These are phyloP conservation scores for Lobophora halterata DNA, from an alignment of 2,888 invertebrate species.

Conservation along the genomic window DNA sequence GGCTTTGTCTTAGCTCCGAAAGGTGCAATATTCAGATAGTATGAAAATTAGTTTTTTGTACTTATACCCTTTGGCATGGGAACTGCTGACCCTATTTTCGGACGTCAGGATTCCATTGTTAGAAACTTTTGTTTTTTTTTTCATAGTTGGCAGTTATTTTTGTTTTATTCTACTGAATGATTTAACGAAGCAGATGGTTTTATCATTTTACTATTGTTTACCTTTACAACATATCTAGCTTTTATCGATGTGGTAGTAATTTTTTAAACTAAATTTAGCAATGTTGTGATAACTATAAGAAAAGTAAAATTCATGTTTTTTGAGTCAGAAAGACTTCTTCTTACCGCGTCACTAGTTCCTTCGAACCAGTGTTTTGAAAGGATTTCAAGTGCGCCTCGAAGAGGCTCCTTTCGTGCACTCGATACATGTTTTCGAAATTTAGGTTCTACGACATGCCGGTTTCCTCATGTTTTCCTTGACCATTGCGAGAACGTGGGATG, in stretches of 20 bases:
- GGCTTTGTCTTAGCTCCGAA: conserved; percentile 63
- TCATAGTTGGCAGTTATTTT: conserved; percentile 48
- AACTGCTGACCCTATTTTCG: conserved; percentile 68
- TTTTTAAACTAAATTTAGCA: too few species aligned
- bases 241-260: conserved; percentile 11
- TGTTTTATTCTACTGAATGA: conserved; percentile 42
- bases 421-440: too few species aligned
- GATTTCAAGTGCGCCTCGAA: too few species aligned
- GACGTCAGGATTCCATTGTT: conserved; percentile 54
- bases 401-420: too few species aligned
- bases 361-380: too few species aligned
- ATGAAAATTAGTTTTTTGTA: conserved; percentile 69
- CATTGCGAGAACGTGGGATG: too few species aligned
- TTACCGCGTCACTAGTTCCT: too few species aligned
- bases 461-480: too few species aligned
- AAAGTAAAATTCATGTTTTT: too few species aligned
- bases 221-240: conserved; percentile 13
- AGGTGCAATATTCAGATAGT: conserved; percentile 65
- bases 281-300: too few species aligned
- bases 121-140: conserved; percentile 53
- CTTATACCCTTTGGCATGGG: conserved; percentile 57
- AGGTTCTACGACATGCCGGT: too few species aligned
- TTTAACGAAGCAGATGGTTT: conserved; percentile 45
- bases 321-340: too few species aligned
- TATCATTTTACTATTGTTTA: conserved; percentile 25